Evolutionary conservation across 2,113 vertebrate species (phyloP), one percentile per base, ranked within the genome.

Genomic region (Callopanchax toddi): DNA sequence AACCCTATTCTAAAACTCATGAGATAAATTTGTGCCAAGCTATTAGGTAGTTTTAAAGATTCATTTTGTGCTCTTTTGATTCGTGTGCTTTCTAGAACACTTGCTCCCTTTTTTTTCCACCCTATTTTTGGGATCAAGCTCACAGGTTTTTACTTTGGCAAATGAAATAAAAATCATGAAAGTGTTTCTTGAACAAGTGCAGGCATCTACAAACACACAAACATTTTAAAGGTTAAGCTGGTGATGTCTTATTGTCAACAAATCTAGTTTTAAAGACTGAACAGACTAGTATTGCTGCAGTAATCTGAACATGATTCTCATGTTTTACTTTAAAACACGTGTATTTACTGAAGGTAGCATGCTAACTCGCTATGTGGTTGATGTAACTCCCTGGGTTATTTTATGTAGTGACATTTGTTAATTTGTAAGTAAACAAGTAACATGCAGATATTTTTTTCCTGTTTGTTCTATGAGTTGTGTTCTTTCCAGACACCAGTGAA

Each of bases 61-160:
- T 58, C 6, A 51, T 56, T 15, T 4, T 85, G 86, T 87, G 84
- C 80, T 83, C 60, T 57, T 74, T 55, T 22, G 17, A 57, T 51
- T 39, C 57, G 32, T 67, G 82, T 84, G 82, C 87, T 85, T 81
- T 65, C 37, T 37, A 42, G 26, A 8, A 39, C 42, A 43, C 59
- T 64, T 66, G 6, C 17, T 10, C 22, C 16, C 13, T 46, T 69
- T 22, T 39, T 44, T 61, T 21, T 22, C 22, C 55, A n/a, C 57
- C 71, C 57, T 78, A 7, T 53, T 34, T 17, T 73, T 86, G 65
- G 37, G 46, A 63, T 81, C 67, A 59, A 76, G 66, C 73, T 84
- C 46, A 74, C 50, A 76, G 51, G 48, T 77, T 67, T 60, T 63
- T 76, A 18, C 61, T 84, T 86, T 83, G 75, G 80, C 70, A 78